phyloP scores from a whole-genome alignment of 1,140 invertebrate genomes.

The Neomicropteryx cornuta region DNA sequence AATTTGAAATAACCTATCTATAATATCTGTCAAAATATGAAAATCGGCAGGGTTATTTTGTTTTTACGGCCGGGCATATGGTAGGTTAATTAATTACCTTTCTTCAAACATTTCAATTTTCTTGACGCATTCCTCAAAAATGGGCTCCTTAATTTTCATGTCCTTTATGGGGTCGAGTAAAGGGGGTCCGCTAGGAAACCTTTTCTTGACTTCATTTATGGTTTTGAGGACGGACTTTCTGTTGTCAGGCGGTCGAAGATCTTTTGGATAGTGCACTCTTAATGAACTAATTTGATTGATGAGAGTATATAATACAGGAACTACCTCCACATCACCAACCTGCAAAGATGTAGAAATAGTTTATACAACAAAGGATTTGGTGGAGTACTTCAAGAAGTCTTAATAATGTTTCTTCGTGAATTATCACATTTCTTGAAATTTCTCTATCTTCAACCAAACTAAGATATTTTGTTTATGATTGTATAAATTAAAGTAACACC shows the following conservation, averaged over 20 bases:
- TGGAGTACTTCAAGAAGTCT: too few relatives aligned
- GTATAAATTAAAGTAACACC: too few relatives aligned
- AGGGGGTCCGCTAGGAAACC: conserved; percentile 78
- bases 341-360: conserved; percentile 23
- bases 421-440: too few relatives aligned
- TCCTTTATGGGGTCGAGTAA: conserved; percentile 89
- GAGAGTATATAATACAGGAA: conserved; percentile 72
- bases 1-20: too few relatives aligned
- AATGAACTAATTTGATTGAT: conserved; percentile 85
- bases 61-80: too few relatives aligned
- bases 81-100: too few relatives aligned
- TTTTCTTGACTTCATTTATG: conserved; percentile 80
- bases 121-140: conserved; percentile 68
- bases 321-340: conserved; percentile 79
- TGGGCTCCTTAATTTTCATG: conserved; percentile 86
- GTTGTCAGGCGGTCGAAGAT: conserved; percentile 75
- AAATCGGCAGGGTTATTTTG: too few relatives aligned
- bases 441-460: too few relatives aligned
- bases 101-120: conserved; percentile 76
- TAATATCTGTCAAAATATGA: too few relatives aligned
- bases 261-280: conserved; percentile 81
- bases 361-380: too few relatives aligned
- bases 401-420: too few relatives aligned
- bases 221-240: conserved; percentile 77
- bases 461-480: too few relatives aligned